These are phyloP conservation scores for Schrankia costaestrigalis DNA, from an alignment of 2,888 invertebrate genomes.

Conservation along the genomic window DNA sequence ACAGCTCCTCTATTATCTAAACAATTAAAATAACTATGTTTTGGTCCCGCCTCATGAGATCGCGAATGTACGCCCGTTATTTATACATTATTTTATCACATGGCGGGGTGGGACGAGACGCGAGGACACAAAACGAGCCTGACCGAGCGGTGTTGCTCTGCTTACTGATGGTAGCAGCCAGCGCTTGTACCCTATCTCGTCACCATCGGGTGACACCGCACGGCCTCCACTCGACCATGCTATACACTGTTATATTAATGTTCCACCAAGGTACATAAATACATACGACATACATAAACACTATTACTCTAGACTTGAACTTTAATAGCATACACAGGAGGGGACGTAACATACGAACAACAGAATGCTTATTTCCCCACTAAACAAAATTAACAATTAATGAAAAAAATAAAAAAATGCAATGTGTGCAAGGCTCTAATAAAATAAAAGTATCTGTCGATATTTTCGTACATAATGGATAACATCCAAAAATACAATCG, in stretches of 20 bases:
- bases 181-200: no score
- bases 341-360: slow-evolving; percentile 48
- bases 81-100: slow-evolving; percentile 23
- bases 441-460: slow-evolving; percentile 31
- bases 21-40: slow-evolving; percentile 27
- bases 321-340: slow-evolving; percentile 48
- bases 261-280: slow-evolving; percentile 40
- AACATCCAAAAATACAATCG: slow-evolving; percentile 42
- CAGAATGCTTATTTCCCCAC: slow-evolving; percentile 46
- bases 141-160: slow-evolving; percentile 11
- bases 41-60: slow-evolving; percentile 32
- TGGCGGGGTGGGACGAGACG: slow-evolving; percentile 33
- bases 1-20: slow-evolving; percentile 52
- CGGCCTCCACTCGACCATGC: slow-evolving; percentile 29
- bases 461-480: slow-evolving; percentile 31
- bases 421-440: slow-evolving; percentile 41
- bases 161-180: no score
- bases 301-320: slow-evolving; percentile 54
- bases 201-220: slow-evolving; percentile 12
- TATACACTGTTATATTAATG: slow-evolving; percentile 30
- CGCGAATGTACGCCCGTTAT: slow-evolving; percentile 27
- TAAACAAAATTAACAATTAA: slow-evolving; percentile 53
- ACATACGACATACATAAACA: slow-evolving; percentile 50
- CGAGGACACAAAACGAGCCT: slow-evolving; percentile 23
- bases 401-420: slow-evolving; percentile 43